Conservation (phyloP, 64 coral and sea anemone species). For the Stichodactyla helianthus region DNA sequence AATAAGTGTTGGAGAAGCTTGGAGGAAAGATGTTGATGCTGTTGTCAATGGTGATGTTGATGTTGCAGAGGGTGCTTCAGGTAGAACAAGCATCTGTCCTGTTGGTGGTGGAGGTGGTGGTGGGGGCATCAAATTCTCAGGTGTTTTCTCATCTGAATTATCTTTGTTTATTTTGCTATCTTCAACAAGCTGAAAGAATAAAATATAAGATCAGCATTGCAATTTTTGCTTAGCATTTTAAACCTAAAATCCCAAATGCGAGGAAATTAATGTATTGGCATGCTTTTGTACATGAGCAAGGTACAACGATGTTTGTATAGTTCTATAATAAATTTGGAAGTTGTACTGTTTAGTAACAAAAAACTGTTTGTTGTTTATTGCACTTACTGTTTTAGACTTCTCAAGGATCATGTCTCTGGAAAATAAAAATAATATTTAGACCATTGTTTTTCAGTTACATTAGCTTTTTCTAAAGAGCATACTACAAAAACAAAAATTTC, state of each 20-base stretch:
- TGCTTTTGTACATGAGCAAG: no score
- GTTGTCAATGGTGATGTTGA: background rate
- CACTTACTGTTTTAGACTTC: background rate
- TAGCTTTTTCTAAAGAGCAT: no score
- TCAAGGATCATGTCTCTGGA: background rate
- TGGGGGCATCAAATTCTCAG: background rate
- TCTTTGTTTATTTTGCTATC: background rate
- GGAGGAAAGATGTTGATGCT: background rate
- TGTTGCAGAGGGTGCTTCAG: background rate
- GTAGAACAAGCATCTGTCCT: background rate
- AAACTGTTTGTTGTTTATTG: background rate
- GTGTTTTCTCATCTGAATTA: background rate
- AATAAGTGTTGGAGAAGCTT: background rate
- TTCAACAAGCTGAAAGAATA: background rate
- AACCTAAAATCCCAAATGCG: background rate
- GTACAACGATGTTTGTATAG: no score
- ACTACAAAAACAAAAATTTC: no score
- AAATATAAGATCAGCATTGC: background rate
- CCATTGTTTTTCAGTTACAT: no score
- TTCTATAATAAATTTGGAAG: no score
- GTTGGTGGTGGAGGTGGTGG: conserved; percentile 3
- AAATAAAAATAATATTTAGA: background rate
- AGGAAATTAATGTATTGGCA: no score
- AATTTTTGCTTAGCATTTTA: background rate
- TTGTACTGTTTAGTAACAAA: background rate